Evolutionary conservation across 2,113 vertebrate species (phyloP).

Genomic region (Nothoprocta perdicaria): DNA sequence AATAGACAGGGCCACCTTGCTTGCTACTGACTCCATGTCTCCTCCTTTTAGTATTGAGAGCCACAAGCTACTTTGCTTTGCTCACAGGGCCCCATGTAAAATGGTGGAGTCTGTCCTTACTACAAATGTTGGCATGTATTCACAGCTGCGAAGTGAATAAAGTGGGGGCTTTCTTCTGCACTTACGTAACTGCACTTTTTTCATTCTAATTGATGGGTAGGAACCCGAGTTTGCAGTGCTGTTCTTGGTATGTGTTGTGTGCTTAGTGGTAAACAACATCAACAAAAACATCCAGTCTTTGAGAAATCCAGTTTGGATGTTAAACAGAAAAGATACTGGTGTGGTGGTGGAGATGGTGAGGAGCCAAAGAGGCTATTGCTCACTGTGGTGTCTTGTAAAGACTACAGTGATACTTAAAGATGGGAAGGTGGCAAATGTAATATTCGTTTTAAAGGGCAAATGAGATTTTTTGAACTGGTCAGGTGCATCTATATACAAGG

Average conservation of each 20-base stretch:
- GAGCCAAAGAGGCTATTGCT: fast-evolving
- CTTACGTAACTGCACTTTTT: background rate
- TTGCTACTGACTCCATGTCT: background rate
- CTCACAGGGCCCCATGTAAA: background rate
- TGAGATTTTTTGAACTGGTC: background rate
- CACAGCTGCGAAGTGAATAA: background rate
- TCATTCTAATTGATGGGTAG: background rate
- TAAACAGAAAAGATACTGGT: background rate
- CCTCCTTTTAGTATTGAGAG: background rate
- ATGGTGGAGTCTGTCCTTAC: background rate
- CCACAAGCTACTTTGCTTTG: background rate
- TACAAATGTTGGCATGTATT: fast-evolving
- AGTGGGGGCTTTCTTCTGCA: background rate
- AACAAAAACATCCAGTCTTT: background rate
- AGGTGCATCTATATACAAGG: background rate
- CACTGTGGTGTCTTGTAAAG: too few species aligned
- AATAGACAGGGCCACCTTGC: background rate
- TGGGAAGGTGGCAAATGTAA: background rate
- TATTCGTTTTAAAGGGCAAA: background rate
- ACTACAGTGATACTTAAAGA: background rate
- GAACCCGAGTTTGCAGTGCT: background rate
- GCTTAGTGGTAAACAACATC: background rate
- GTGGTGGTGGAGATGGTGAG: background rate
- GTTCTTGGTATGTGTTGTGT: background rate
- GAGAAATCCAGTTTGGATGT: background rate